Base-by-base conservation (phyloP, 2,888 invertebrate species). In the Cetonia aurata region DNA sequence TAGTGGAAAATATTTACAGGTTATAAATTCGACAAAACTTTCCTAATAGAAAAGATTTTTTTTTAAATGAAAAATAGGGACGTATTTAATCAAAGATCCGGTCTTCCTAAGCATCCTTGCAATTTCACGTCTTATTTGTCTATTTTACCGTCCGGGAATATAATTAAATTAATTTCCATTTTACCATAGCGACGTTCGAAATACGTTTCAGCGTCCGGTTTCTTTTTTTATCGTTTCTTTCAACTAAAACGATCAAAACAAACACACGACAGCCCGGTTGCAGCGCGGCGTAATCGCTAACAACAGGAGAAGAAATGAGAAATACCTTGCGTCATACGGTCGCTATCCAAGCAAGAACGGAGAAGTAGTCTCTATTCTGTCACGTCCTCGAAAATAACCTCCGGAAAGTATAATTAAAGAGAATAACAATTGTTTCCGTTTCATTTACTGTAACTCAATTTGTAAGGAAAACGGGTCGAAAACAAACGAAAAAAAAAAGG, bases 381-480 rank as follows among this genome's bases (percentile, higher is more conserved):
- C 13, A 17, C 13, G 15, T 48, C 6, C 48, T 48, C 13, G 48
- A 17, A 48, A 48, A 48, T 13, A 48, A 4, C 17, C 2, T 48
- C 48, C 17, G 15, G 13, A 17, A 48, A 17, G 15, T 15, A 48
- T 48, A 48, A 48, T 48, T 48, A 48, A 17, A 48, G 48, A 12
- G 17, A 13, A 17, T 8, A 44, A 37, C 37, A 37, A 37, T 48
- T 48, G 17, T 48, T 48, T 48, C 48, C 48, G 48, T 48, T 48
- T 48, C 48, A n/a, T 17, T 48, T 48, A 48, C 6, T 12, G 48
- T 48, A 48, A 48, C 48, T 48, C 48, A 17, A 48, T 48, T 48
- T 48, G 12, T 48, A 15, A 48, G 8, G 15, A 48, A 48, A 48
- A 48, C 37, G 37, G 37, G 37, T 37, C 37, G 37, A 37, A 37